A percentile compares a stretch with the other conserved stretches of the same genome.
phyloP scores from a whole-genome alignment of 2,888 invertebrate species.

The Trichopria drosophilae region DNA sequence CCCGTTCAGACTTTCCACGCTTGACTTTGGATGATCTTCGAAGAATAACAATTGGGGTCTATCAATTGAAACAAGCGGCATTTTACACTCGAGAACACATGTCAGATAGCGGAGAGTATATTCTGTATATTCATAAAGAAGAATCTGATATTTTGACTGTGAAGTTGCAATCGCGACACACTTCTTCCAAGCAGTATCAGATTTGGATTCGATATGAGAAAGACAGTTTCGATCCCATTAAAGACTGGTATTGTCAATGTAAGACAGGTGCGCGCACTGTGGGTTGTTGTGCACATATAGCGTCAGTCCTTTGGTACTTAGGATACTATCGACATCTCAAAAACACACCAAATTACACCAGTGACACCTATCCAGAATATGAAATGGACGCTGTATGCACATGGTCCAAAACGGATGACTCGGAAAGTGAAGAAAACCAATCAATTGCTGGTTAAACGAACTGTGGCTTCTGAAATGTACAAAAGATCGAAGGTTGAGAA shows the following conservation, averaged over 20 bases:
- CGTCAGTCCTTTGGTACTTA: conserved; percentile 18
- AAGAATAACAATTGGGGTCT: conserved; percentile 1
- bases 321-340: conserved; percentile 14
- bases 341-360: conserved; percentile 4
- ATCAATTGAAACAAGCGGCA: conserved; percentile 4
- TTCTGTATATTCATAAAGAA: no score
- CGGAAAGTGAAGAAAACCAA: no score
- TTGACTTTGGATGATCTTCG: conserved; percentile 5
- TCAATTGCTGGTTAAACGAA: no score
- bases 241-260: conserved; percentile 16
- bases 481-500: no score
- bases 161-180: conserved; percentile 3
- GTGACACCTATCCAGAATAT: conserved; percentile 11
- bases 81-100: conserved; percentile 6
- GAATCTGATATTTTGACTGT: no score
- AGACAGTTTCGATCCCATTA: conserved; percentile 11
- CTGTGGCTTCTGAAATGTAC: no score
- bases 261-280: conserved; percentile 11
- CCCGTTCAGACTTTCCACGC: background rate
- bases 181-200: conserved; percentile 6
- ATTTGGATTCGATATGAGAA: conserved; percentile 13
- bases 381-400: conserved; percentile 9
- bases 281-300: conserved; percentile 21
- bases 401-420: no score
- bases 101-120: background rate